phyloP scores from a whole-genome alignment of 2,888 invertebrate species.

The Microplitis manilae region DNA sequence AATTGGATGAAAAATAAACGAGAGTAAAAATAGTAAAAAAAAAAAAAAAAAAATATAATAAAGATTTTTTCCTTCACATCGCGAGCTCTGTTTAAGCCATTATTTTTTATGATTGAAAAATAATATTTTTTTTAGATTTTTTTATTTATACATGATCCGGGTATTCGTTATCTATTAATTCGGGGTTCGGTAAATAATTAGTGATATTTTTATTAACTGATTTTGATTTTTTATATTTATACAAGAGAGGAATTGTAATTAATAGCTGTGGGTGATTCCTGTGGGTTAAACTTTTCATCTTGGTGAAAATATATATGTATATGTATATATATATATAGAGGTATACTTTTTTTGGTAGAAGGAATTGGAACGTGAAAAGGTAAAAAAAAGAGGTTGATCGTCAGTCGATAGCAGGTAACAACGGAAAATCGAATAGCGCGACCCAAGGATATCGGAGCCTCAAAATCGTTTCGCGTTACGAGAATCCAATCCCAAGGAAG shows the following conservation, averaged over 20 bases:
- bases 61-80: not conserved
- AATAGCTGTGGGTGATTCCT: not conserved
- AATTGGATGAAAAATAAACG: not conserved
- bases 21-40: not conserved
- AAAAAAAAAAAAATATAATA: not conserved
- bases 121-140: not conserved
- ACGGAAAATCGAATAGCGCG: constrained; percentile 38
- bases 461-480: constrained; percentile 47
- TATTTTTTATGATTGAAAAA: not conserved
- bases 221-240: too few species aligned
- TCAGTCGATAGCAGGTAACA: constrained; percentile 38
- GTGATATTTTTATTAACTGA: too few species aligned
- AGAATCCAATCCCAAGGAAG: constrained; percentile 53
- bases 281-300: not conserved
- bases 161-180: not conserved
- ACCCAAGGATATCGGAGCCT: constrained; percentile 34
- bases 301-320: not conserved
- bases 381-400: constrained; percentile 31
- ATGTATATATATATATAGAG: not conserved
- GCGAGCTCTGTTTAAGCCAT: not conserved
- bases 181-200: not conserved
- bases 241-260: not conserved
- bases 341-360: not conserved
- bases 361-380: constrained; percentile 27
- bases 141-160: not conserved